phyloP scores from a whole-genome alignment of 2,888 invertebrate genomes.

The Stenoptilia bipunctidactyla region DNA sequence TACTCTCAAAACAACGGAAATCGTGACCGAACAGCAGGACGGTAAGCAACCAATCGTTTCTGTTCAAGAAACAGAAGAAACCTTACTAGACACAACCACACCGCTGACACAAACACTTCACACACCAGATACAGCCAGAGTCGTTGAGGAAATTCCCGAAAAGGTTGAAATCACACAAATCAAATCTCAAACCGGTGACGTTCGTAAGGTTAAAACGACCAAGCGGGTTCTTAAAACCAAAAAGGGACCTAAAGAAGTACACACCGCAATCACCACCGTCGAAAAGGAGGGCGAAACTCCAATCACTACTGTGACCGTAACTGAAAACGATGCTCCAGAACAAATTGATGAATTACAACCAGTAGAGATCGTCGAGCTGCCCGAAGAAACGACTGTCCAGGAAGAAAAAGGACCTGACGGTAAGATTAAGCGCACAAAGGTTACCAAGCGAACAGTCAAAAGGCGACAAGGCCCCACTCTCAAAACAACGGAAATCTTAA shows the following conservation, averaged over 20 bases:
- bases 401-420: constrained; percentile 19
- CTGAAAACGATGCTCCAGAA: constrained; percentile 23
- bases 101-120: constrained; percentile 16
- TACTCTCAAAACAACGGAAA: constrained; percentile 26
- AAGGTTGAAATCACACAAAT: constrained; percentile 12
- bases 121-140: constrained; percentile 23
- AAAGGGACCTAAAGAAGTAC: constrained; percentile 12
- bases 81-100: no score
- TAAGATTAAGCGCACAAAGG: constrained; percentile 29
- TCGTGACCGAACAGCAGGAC: constrained; percentile 43
- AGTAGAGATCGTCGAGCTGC: constrained; percentile 16
- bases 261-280: constrained; percentile 20
- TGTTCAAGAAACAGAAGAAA: constrained; percentile 34
- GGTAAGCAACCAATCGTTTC: constrained; percentile 44
- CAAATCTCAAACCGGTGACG: constrained; percentile 11
- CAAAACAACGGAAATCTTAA: constrained; percentile 22
- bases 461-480: constrained; percentile 24
- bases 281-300: constrained; percentile 41
- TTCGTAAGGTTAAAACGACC: constrained; percentile 25
- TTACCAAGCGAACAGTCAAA: constrained; percentile 36
- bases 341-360: no score
- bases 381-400: constrained; percentile 20
- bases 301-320: constrained; percentile 37
- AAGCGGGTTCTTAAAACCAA: constrained; percentile 23
- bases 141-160: constrained; percentile 16